These are phyloP conservation scores for Drosophila sp. DNA, from an alignment of 1,140 invertebrate genomes.

Conservation along the genomic window DNA sequence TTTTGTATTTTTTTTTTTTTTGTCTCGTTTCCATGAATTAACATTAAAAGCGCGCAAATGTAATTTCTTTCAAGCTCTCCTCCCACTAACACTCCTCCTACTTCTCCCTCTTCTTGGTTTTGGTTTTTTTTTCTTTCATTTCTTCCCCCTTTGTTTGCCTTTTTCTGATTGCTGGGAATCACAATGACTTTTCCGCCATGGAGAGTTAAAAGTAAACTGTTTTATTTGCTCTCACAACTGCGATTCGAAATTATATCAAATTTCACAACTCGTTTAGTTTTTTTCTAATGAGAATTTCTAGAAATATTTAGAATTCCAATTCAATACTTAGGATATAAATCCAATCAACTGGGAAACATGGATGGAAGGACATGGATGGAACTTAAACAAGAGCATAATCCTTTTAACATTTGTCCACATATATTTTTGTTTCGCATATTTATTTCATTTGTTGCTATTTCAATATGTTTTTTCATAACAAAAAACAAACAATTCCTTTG, in stretches of 20 bases:
- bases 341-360: too few species aligned
- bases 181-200: not conserved
- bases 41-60: conserved; percentile 51
- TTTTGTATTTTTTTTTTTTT: not conserved
- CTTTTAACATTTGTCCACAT: not conserved
- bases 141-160: not conserved
- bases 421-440: not conserved
- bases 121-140: not conserved
- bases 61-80: conserved; percentile 43
- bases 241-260: conserved; percentile 38
- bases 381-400: not conserved
- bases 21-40: conserved; percentile 35
- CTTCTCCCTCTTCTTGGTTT: not conserved
- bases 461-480: too few species aligned
- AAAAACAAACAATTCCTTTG: not conserved
- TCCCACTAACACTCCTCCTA: not conserved
- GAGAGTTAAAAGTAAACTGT: not conserved
- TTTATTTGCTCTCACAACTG: conserved; percentile 5
- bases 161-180: conserved; percentile 43
- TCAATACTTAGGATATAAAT: too few species aligned
- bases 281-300: not conserved
- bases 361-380: too few species aligned
- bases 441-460: not conserved
- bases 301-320: too few species aligned
- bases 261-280: conserved; percentile 20